Evolutionary conservation across 2,113 vertebrate genomes (phyloP).

Genomic region (Aspidoscelis tigris): DNA sequence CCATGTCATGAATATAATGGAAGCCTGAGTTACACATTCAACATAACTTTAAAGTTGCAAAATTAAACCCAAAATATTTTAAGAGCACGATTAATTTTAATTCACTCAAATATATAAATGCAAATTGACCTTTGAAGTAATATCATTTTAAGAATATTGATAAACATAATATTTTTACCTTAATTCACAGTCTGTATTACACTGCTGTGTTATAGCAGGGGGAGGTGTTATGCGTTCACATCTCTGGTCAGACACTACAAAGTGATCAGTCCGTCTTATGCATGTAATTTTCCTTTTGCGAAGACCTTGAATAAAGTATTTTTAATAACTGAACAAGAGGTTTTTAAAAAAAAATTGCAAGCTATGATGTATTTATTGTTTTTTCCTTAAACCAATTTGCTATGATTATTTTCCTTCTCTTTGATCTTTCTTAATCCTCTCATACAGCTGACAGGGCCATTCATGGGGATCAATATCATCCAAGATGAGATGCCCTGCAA

Average conservation of each 20-base stretch:
- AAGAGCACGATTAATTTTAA: neutral
- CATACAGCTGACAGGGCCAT: neutral
- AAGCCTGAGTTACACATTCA: neutral
- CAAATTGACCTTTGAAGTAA: neutral
- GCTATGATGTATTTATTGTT: neutral
- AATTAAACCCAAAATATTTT: neutral
- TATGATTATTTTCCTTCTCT: neutral
- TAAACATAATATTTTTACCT: conserved; percentile 78
- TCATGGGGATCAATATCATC: neutral
- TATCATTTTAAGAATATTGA: neutral
- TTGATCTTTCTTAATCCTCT: neutral
- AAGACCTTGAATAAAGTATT: conserved; percentile 67
- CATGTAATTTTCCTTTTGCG: conserved; percentile 82
- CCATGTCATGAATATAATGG: neutral
- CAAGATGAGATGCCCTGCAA: neutral
- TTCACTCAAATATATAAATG: neutral
- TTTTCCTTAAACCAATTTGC: neutral
- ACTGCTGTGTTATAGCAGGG: conserved; percentile 78
- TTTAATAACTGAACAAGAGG: conserved; percentile 41
- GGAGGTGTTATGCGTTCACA: conserved; percentile 83
- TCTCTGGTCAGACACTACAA: conserved; percentile 87
- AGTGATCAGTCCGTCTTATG: conserved; percentile 85
- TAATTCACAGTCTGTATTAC: conserved; percentile 92
- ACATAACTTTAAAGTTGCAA: neutral
- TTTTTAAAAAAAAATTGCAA: neutral